Evolutionary conservation across 2,797 vertebrate species (phyloP).

Genomic region (Galaxias olidus): DNA sequence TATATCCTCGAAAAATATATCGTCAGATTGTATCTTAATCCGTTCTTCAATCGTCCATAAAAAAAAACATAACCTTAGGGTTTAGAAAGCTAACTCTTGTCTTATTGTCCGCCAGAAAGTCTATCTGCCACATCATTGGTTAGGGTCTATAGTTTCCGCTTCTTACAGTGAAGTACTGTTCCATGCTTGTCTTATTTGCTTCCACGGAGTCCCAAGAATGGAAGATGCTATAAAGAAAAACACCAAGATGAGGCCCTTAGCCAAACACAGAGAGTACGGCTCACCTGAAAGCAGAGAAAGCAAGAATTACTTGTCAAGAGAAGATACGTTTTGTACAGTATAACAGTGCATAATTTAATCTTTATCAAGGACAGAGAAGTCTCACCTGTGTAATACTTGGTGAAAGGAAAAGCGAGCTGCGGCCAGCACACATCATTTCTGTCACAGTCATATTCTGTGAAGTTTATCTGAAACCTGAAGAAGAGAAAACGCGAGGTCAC

Average conservation of each 20-base stretch:
- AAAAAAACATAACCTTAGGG: too few species aligned
- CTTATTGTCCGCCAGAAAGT: neutral
- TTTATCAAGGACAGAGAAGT: neutral
- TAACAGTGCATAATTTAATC: too few species aligned
- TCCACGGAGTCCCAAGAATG: constrained; percentile 81
- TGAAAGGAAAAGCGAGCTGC: constrained; percentile 68
- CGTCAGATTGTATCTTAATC: too few species aligned
- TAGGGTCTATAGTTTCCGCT: neutral
- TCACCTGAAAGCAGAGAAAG: constrained; percentile 77
- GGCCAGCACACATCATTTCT: constrained; percentile 94
- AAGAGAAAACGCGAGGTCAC: neutral
- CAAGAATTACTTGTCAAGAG: constrained; percentile 6
- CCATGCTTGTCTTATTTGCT: constrained; percentile 72
- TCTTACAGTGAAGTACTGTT: constrained; percentile 35
- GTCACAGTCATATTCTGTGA: constrained; percentile 90
- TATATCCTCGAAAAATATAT: too few species aligned
- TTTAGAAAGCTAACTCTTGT: neutral
- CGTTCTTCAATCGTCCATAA: too few species aligned
- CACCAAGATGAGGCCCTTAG: constrained; percentile 84
- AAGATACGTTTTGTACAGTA: neutral
- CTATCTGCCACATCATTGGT: neutral
- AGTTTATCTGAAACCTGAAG: constrained; percentile 87
- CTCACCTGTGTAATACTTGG: constrained; percentile 86
- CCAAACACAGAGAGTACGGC: constrained; percentile 79
- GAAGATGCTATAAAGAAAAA: constrained; percentile 76